These are phyloP conservation scores for Ammodytes dubius DNA, from an alignment of 2,113 vertebrate species.

Conservation along the genomic window DNA sequence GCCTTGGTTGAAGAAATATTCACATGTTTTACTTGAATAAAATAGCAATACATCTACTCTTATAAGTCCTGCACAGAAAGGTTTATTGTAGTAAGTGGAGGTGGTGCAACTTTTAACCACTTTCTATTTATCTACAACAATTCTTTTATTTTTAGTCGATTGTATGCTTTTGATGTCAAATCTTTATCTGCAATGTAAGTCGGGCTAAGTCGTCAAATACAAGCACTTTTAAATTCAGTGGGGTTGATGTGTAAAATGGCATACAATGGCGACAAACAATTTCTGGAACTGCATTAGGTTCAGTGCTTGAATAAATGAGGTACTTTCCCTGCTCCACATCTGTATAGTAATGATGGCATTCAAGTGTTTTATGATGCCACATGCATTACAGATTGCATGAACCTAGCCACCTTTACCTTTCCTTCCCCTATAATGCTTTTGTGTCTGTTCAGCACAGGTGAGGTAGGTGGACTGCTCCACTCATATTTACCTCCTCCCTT, in stretches of 20 bases:
- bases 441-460: constrained; percentile 2
- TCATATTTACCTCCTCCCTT: constrained; percentile 30
- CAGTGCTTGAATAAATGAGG: not conserved
- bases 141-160: not conserved
- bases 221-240: not conserved
- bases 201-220: not conserved
- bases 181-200: not conserved
- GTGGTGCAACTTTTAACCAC: not conserved
- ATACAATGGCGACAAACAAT: not conserved
- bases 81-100: not conserved
- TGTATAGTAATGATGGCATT: not conserved
- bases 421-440: not conserved
- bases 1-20: not conserved
- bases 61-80: not conserved
- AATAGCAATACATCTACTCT: not conserved
- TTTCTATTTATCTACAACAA: not conserved
- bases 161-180: not conserved
- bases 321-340: not conserved
- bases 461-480: not conserved
- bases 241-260: not conserved
- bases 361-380: not conserved
- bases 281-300: not conserved
- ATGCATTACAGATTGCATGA: too few species aligned
- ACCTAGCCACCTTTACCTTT: not conserved
- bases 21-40: not conserved